Percentiles rank a stretch among this genome's conserved stretches.
Conservation (phyloP, 1,140 invertebrate genomes). For the Papilio polytes region DNA sequence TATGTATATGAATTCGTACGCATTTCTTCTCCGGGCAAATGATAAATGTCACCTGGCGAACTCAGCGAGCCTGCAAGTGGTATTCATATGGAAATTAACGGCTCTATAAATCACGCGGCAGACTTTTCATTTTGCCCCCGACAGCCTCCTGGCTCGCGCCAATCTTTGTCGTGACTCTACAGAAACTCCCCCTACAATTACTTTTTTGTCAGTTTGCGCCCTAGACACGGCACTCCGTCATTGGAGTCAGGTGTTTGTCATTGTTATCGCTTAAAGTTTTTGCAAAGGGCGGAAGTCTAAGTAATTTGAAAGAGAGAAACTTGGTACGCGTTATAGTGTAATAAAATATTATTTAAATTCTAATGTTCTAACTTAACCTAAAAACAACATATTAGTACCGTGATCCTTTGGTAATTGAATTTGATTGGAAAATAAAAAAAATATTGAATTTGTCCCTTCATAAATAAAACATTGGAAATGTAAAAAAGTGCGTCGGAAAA, state of each 20-base stretch:
- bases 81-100: constrained; percentile 41
- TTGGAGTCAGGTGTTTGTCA: constrained; percentile 21
- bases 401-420: neutral
- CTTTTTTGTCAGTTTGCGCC: constrained; percentile 2
- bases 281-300: neutral
- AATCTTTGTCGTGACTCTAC: constrained; percentile 32
- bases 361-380: neutral
- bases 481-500: neutral
- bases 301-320: too few relatives aligned
- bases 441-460: neutral
- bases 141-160: constrained; percentile 16
- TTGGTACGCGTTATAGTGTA: too few relatives aligned
- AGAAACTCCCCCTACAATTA: constrained; percentile 20
- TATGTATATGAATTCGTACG: neutral
- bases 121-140: constrained; percentile 25
- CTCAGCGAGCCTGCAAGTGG: neutral
- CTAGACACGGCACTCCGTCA: neutral
- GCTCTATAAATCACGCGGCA: constrained; percentile 36
- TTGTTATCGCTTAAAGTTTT: neutral
- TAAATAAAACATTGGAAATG: constrained; percentile 19
- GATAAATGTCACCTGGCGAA: constrained; percentile 35
- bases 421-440: neutral
- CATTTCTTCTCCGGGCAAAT: neutral
- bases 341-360: too few relatives aligned
- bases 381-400: neutral